Base-by-base conservation (phyloP, 2,888 invertebrate genomes). In the Eumerus sabulonum region DNA sequence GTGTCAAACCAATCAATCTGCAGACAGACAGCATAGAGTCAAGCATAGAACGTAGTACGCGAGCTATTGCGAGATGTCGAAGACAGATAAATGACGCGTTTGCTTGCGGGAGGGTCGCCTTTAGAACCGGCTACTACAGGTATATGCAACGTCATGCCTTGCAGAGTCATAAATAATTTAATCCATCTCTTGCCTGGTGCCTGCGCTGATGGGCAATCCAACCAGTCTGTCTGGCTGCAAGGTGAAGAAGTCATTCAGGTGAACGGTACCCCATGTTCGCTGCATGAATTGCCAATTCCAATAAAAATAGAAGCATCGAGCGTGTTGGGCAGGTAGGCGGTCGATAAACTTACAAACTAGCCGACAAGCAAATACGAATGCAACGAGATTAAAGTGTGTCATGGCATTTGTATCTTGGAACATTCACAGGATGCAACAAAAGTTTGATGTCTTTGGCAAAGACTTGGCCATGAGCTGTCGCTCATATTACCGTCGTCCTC, bases 1-100 rank as follows among this genome's bases (percentile, higher is more conserved):
- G 73, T 70, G 79, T 74, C 74, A 79, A 79, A 74, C 64, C 79
- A 79, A 79, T 79, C 79, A 79, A 79, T 79, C 64, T 79, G 73
- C 27, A 27, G 27, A 79, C 74, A 64, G 51, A 68, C 38, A 64
- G 68, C 68, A 36, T 16, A 45, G 47, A 66, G 60, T 56, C 59
- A 35, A 7, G 16, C 1, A 0, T 53, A 17, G 1, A 9, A 19
- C 4, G 1, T 16, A 13, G 19, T 1, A 9, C 12, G 5, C n/a
- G 13, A 27, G 19, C 9, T n/a, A n/a, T 4, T 27, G 27, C 60
- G 45, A 76, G 76, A 76, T 76, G 66, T 76, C 48, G 50, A 60
- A 64, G 54, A 53, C n/a, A 71, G 71, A 76, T 76, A 71, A 48
- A 40, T 44, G 45, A 35, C 17, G 48, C 12, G 11, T 11, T 1